A percentile compares a stretch with the other conserved stretches of the same genome.
Conservation (phyloP, 2,797 vertebrate genomes). For the Ibycter americanus region DNA sequence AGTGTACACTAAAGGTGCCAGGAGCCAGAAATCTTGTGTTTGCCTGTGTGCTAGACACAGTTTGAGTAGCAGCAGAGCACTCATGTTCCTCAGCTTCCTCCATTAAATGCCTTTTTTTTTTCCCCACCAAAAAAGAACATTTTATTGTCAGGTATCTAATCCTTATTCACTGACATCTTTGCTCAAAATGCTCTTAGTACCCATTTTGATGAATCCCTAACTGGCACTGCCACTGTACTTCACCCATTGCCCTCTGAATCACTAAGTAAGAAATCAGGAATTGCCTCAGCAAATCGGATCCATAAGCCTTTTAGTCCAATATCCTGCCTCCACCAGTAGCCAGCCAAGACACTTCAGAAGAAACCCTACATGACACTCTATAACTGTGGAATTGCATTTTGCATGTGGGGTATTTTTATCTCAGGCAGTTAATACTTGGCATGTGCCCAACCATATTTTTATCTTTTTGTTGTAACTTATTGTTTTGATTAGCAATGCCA, state of each 20-base stretch:
- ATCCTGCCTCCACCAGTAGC: not conserved
- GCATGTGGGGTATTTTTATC: not conserved
- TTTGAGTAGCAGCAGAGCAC: not conserved
- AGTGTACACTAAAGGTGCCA: not conserved
- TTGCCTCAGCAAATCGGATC: not conserved
- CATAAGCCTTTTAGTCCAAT: not conserved
- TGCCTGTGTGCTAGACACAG: not conserved
- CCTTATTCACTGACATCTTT: not conserved
- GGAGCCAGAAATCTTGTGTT: not conserved
- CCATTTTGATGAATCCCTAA: not conserved
- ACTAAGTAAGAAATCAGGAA: not conserved
- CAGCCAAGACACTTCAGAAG: not conserved
- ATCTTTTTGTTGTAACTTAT: not conserved
- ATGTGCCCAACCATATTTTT: not conserved
- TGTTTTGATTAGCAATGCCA: conserved; percentile 7
- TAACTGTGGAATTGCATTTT: not conserved
- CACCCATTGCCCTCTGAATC: not conserved
- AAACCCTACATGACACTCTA: not conserved
- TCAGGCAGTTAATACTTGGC: not conserved
- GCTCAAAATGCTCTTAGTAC: not conserved
- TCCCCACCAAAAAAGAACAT: not conserved
- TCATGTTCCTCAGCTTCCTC: not conserved
- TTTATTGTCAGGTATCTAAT: not conserved
- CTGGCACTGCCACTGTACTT: not conserved
- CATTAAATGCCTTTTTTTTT: too few relatives aligned